These are phyloP conservation scores for Ptilorrhoa leucosticta DNA, from an alignment of 2,113 vertebrate species.

Conservation along the genomic window DNA sequence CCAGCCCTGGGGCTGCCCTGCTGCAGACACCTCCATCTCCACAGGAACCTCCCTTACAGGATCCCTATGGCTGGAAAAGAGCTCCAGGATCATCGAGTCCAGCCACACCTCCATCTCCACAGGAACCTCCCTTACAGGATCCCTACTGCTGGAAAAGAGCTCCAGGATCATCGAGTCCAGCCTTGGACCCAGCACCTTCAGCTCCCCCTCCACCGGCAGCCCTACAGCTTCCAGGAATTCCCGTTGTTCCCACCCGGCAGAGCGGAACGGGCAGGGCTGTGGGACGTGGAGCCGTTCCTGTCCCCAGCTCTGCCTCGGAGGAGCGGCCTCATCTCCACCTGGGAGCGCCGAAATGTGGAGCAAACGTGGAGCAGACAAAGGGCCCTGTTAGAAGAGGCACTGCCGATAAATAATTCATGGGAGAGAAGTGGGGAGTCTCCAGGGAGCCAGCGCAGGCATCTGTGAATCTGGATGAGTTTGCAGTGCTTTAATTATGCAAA, in stretches of 20 bases:
- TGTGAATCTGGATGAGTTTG: conserved; percentile 58
- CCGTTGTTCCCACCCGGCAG: not conserved
- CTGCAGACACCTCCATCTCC: not conserved
- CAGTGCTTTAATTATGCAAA: conserved; percentile 68
- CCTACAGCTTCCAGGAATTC: not conserved
- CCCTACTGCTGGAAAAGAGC: not conserved
- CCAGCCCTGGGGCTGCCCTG: not conserved
- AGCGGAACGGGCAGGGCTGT: not conserved
- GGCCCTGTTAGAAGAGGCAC: not conserved
- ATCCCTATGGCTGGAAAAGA: not conserved
- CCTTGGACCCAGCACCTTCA: not conserved
- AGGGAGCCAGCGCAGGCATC: conserved; percentile 44
- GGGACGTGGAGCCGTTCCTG: not conserved
- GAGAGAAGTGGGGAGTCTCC: conserved; percentile 25
- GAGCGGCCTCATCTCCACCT: not conserved
- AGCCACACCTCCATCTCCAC: not conserved
- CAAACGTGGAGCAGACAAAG: conserved; percentile 14
- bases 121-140: not conserved
- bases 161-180: not conserved
- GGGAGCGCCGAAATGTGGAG: not conserved
- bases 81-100: not conserved
- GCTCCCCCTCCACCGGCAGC: rapidly evolving
- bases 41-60: not conserved
- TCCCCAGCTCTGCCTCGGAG: not conserved
- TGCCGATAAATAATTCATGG: conserved; percentile 54